Percentiles rank a stretch among this genome's conserved stretches.
phyloP scores from a whole-genome alignment of 2,797 vertebrate genomes.

The Crenichthys baileyi region DNA sequence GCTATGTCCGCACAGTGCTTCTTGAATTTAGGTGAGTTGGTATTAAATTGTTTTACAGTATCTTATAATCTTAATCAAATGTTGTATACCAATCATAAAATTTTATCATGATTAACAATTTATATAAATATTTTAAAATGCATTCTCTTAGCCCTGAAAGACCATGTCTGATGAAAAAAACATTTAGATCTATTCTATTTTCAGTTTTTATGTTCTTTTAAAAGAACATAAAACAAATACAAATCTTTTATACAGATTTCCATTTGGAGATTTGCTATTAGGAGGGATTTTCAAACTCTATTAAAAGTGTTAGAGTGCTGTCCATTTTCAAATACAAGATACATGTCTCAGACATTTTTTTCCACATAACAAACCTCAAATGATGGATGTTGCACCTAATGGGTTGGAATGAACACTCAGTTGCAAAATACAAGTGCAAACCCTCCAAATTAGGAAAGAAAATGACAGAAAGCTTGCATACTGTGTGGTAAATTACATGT shows the following conservation, averaged over 20 bases:
- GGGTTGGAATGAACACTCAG: not conserved
- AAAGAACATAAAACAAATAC: not conserved
- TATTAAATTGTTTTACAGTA: not conserved
- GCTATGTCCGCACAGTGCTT: not conserved
- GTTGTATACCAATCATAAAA: not conserved
- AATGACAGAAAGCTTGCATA: not conserved
- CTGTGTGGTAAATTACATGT: constrained; percentile 6
- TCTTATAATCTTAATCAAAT: not conserved
- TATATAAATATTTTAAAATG: not conserved
- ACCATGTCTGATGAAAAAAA: not conserved
- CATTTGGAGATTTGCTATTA: not conserved
- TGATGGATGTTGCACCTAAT: not conserved
- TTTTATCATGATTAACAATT: not conserved
- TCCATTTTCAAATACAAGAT: not conserved
- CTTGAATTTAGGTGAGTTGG: not conserved
- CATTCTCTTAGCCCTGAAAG: not conserved
- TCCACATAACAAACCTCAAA: not conserved
- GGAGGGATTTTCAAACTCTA: not conserved
- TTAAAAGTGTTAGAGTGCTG: not conserved
- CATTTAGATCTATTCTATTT: not conserved
- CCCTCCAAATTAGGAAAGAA: not conserved
- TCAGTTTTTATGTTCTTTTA: not conserved
- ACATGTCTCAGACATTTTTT: not conserved
- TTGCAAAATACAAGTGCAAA: not conserved
- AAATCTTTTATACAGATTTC: no score